These are phyloP conservation scores for Philereme vetulata DNA, from an alignment of 2,888 invertebrate species.

Conservation along the genomic window DNA sequence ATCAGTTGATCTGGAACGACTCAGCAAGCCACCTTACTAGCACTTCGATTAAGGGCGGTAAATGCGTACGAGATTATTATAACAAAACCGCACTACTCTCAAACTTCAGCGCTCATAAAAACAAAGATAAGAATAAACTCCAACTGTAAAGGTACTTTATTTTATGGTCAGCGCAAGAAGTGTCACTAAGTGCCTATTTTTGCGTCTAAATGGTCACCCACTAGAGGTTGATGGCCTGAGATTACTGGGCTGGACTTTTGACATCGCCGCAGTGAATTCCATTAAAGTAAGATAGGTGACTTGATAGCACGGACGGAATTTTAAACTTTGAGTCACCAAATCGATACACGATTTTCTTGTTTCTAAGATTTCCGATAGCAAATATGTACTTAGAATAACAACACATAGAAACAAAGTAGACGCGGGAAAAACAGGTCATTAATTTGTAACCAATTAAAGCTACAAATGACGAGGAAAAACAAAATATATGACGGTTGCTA, in stretches of 20 bases:
- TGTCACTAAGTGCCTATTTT: conserved; percentile 39
- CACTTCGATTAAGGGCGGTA: too few species aligned
- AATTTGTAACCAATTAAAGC: too few species aligned
- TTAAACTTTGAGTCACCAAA: conserved; percentile 37
- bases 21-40: too few species aligned
- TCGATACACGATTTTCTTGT: conserved; percentile 27
- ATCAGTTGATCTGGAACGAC: too few species aligned
- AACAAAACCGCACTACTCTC: neutral
- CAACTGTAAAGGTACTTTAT: conserved; percentile 32
- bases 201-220: conserved; percentile 42
- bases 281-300: conserved; percentile 32
- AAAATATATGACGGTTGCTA: too few species aligned
- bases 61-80: too few species aligned
- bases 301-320: conserved; percentile 46
- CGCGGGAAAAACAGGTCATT: too few species aligned
- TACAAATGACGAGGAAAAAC: too few species aligned
- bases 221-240: conserved; percentile 50
- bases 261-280: conserved; percentile 47
- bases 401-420: too few species aligned
- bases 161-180: conserved; percentile 36
- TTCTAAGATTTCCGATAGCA: neutral
- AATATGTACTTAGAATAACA: too few species aligned
- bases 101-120: conserved; percentile 20
- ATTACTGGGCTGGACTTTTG: conserved; percentile 45
- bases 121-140: conserved; percentile 23